Percentiles rank a stretch among this genome's conserved stretches.
Conservation (phyloP, 1,140 invertebrate species). For the Zaprionus nigranus region DNA sequence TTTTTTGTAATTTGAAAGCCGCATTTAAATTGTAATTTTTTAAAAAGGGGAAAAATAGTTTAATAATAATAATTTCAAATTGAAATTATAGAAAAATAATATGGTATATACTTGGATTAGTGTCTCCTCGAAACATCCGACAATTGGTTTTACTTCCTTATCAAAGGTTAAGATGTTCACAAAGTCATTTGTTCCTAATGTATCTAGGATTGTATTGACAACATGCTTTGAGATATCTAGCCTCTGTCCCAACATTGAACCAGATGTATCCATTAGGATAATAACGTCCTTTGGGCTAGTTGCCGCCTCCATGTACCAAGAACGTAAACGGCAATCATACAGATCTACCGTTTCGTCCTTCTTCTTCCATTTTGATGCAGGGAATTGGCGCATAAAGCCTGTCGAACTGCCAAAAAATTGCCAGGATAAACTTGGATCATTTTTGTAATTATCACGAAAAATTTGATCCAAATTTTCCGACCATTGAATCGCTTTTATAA, state of each 20-base stretch:
- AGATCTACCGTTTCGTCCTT: slow-evolving; percentile 90
- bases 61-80: slow-evolving; percentile 38
- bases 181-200: slow-evolving; percentile 98
- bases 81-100: slow-evolving; percentile 27
- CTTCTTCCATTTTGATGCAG: slow-evolving; percentile 91
- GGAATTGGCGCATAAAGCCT: slow-evolving; percentile 97
- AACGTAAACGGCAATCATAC: slow-evolving; percentile 94
- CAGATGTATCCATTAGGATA: slow-evolving; percentile 97
- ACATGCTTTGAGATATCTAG: slow-evolving; percentile 97
- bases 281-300: slow-evolving; percentile 98
- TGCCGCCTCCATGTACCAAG: slow-evolving; percentile 98
- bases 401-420: slow-evolving; percentile 98
- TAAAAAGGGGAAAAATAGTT: slow-evolving; percentile 41
- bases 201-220: slow-evolving; percentile 97
- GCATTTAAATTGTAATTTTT: slow-evolving; percentile 15
- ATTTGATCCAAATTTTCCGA: slow-evolving; percentile 94
- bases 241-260: slow-evolving; percentile 98
- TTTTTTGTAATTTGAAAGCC: slow-evolving; percentile 7
- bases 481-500: slow-evolving; percentile 90
- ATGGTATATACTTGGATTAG: slow-evolving; percentile 90
- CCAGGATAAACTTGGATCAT: slow-evolving; percentile 95
- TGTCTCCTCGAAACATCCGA: slow-evolving; percentile 94
- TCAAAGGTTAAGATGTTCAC: slow-evolving; percentile 97
- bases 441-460: slow-evolving; percentile 94
- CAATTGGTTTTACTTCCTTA: slow-evolving; percentile 90